phyloP scores from a whole-genome alignment of 2,888 invertebrate genomes.

The Megalurothrips usitatus region DNA sequence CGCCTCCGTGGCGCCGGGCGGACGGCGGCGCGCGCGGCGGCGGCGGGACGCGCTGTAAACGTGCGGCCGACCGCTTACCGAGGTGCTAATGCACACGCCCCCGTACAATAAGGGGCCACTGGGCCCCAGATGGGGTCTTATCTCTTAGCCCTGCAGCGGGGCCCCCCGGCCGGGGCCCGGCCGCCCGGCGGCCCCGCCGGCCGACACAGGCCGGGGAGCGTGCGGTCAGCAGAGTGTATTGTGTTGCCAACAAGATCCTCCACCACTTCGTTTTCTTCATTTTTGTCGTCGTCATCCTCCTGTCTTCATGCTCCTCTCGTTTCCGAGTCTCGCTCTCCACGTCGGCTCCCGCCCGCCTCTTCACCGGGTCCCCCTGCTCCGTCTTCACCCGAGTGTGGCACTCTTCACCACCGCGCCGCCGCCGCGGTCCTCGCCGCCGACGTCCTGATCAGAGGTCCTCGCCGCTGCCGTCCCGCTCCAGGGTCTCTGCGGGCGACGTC shows the following conservation, averaged over 20 bases:
- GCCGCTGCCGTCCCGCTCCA: background rate
- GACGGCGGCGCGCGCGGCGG: too few relatives aligned
- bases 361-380: too few relatives aligned
- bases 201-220: background rate
- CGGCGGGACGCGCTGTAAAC: background rate
- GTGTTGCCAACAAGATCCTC: background rate
- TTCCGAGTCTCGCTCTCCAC: too few relatives aligned
- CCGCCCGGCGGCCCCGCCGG: background rate
- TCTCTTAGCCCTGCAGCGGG: background rate
- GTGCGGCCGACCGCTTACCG: background rate
- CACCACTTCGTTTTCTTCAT: background rate
- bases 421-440: background rate
- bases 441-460: too few relatives aligned
- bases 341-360: too few relatives aligned
- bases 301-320: background rate
- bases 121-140: background rate
- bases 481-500: too few relatives aligned
- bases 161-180: background rate
- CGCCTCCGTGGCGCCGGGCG: background rate
- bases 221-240: too few relatives aligned
- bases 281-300: background rate
- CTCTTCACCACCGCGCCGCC: too few relatives aligned
- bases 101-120: background rate
- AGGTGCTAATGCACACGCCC: conserved; percentile 3
- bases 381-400: too few relatives aligned